Conservation (phyloP, 2,113 vertebrate species). For the Pimephales promelas region DNA sequence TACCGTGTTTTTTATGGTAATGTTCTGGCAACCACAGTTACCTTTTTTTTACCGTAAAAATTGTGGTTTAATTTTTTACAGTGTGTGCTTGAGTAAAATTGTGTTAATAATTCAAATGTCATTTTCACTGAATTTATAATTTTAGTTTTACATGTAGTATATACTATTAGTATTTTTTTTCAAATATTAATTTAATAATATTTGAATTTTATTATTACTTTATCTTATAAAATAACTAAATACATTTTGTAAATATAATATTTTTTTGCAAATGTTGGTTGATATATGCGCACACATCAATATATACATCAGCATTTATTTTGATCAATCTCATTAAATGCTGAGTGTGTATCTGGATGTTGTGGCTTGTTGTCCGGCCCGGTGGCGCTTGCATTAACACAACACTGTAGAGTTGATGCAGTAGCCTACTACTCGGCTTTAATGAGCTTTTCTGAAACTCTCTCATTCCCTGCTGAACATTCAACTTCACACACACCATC, state of each 20-base stretch:
- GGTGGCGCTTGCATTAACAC: not conserved
- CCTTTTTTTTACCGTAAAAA: too few relatives aligned
- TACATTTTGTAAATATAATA: not conserved
- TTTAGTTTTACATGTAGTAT: not conserved
- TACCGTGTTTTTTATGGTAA: too few relatives aligned
- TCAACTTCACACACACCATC: constrained; percentile 53
- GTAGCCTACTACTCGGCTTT: constrained; percentile 9
- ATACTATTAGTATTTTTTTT: not conserved
- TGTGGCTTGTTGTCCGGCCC: not conserved
- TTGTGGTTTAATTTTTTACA: too few relatives aligned
- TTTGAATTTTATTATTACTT: not conserved
- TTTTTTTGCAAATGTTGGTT: not conserved
- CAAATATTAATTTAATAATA: not conserved
- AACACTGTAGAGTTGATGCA: not conserved
- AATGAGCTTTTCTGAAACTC: constrained; percentile 33
- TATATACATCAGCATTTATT: not conserved
- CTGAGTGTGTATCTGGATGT: not conserved
- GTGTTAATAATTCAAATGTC: not conserved
- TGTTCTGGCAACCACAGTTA: too few relatives aligned
- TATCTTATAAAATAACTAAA: not conserved
- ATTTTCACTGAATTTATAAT: not conserved
- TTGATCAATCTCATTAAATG: not conserved
- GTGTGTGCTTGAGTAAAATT: too few relatives aligned
- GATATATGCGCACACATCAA: too few relatives aligned
- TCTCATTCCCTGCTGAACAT: constrained; percentile 30